Base-by-base conservation (phyloP, 53 echinoderm and acorn worm genomes). In the Echinarachnius parma region DNA sequence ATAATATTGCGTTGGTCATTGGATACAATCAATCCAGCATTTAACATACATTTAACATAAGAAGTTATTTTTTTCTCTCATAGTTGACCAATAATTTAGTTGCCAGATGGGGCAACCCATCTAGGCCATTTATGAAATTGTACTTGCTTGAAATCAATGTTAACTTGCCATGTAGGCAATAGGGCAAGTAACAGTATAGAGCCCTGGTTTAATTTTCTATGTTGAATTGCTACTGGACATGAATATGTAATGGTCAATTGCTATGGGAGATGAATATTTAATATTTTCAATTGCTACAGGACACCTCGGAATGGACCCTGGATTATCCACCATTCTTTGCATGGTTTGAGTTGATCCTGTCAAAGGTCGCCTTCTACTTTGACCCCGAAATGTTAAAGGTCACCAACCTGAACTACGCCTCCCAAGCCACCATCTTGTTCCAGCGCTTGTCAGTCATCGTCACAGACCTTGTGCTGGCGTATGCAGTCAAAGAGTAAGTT, bases 291-390 rank as follows among this genome's bases (percentile, higher is more conserved):
- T 75, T 70, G 5, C 36, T 23, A 7, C 78, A 98, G 98, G 81
- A 85, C 60, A 98, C 98, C 2, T 98, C 98, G 26, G 88, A 91
- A 82, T 98, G 98, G 98, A 98, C 98, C 2, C 57, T 98, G 63
- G 98, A 98, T 71, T 98, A 98, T 54, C 98, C 98, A 26, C 98
- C 98, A 14, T 86, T 91, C 48, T 98, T 98, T 86, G 98, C 91
- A 3, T 87, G 86, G 88, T 88, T 98, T 59, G 98, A 98, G 68
- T 98, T 66, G 63, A 34, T 66, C 35, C 77, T 98, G 55, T 91
- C 98, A 4, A 81, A 98, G 28, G 36, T 91, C 4, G 98, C 98
- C 9, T 59, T 83, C 74, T 80, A 62, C 65, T 85, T 98, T 83
- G 98, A 98, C 66, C 88, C 91, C 5, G 76, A 71, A 39, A 98